Evolutionary conservation across 1,140 invertebrate genomes (phyloP).

Genomic region (Lineus longissimus): DNA sequence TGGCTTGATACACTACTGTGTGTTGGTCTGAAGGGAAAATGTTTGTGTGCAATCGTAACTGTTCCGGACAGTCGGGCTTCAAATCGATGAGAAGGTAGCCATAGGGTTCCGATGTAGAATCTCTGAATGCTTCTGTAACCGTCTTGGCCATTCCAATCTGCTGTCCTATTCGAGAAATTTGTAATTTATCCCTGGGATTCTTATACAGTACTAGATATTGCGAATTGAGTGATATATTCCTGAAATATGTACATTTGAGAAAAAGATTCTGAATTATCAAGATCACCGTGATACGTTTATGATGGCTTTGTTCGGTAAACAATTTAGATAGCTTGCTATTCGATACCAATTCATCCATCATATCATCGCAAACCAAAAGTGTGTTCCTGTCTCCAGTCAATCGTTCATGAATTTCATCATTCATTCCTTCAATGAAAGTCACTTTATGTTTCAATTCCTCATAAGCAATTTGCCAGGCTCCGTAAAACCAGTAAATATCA

Average conservation of each 20-base stretch:
- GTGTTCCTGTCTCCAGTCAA: neutral
- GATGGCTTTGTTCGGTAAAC: conserved; percentile 15
- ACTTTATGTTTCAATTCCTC: neutral
- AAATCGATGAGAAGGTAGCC: conserved; percentile 23
- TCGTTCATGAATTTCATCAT: neutral
- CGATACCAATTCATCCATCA: conserved; percentile 13
- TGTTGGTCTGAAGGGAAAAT: conserved; percentile 10
- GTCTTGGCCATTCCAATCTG: neutral
- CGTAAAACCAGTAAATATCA: conserved; percentile 4
- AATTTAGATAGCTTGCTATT: conserved; percentile 11
- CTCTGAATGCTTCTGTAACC: conserved; percentile 15
- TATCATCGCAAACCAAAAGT: conserved; percentile 13
- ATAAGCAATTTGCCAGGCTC: neutral
- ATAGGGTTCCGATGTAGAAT: conserved; percentile 12
- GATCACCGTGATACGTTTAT: conserved; percentile 12
- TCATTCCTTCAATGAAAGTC: neutral
- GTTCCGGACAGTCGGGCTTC: conserved; percentile 12
- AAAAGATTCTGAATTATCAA: conserved; percentile 20
- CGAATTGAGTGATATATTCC: conserved; percentile 21
- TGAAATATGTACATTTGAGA: conserved; percentile 18
- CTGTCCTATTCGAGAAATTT: neutral
- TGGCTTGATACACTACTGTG: neutral
- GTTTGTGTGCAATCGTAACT: conserved; percentile 7
- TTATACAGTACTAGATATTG: conserved; percentile 23
- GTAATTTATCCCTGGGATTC: conserved; percentile 15